Conservation (phyloP, 2,888 invertebrate species). For the Latrodectus elegans region DNA sequence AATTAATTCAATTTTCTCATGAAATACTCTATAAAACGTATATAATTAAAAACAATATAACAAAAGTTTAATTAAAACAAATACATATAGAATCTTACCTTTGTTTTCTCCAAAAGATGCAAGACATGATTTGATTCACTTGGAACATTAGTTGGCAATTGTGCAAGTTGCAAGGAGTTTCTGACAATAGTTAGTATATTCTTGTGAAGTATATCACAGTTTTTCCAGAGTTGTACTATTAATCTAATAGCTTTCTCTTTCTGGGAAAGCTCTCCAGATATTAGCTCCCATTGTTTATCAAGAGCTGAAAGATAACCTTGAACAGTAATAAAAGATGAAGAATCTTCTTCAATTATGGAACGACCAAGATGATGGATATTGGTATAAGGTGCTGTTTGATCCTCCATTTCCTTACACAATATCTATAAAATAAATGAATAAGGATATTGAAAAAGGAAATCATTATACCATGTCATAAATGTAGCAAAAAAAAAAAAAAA, state of each 20-base stretch:
- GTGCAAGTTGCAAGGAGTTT: constrained; percentile 33
- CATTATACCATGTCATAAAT: too few relatives aligned
- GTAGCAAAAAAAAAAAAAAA: too few relatives aligned
- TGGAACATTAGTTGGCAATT: constrained; percentile 37
- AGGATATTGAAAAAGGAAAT: too few relatives aligned
- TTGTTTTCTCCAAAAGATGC: constrained; percentile 69
- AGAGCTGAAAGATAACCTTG: constrained; percentile 86
- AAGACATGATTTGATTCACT: constrained; percentile 66
- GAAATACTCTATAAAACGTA: not conserved
- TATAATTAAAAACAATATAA: not conserved
- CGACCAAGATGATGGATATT: constrained; percentile 60
- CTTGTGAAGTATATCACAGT: constrained; percentile 36
- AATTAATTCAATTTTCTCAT: too few relatives aligned
- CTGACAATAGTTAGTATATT: constrained; percentile 37
- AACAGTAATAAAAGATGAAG: constrained; percentile 80
- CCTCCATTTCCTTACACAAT: constrained; percentile 48
- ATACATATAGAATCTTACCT: constrained; percentile 53
- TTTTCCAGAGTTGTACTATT: constrained; percentile 62
- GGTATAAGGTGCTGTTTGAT: constrained; percentile 19
- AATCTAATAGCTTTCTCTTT: constrained; percentile 45
- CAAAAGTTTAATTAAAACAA: not conserved
- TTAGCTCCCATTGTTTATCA: constrained; percentile 87
- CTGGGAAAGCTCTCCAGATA: constrained; percentile 73
- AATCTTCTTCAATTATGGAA: constrained; percentile 64
- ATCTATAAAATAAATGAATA: too few relatives aligned